Evolutionary conservation across 2,888 invertebrate species (phyloP), one percentile per base, ranked within the genome.

Genomic region (Conops quadrifasciatus): DNA sequence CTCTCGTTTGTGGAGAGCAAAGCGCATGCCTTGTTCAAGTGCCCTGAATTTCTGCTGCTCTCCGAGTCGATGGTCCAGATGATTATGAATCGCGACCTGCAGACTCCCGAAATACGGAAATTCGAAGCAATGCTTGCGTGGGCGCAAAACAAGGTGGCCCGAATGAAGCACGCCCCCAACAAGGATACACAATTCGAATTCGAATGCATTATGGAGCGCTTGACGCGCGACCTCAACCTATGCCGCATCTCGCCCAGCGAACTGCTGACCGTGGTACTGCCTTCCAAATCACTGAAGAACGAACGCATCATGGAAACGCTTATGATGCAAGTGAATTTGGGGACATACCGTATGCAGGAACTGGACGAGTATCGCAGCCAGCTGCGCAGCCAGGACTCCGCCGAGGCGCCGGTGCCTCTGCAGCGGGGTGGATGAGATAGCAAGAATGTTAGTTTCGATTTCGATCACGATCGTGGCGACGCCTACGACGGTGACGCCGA

Each of bases 21-120:
- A 80, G 94, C 95, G 11, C 92, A 92, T 79, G 92, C 93, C 78
- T 88, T 96, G 70, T 96, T 96, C 86, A 92, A 93, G 81, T 92
- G 92, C 67, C 87, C 91, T 1, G 95, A 96, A 82, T 96, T 95
- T 83, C 88, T 96, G 11, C 92, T 92, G 76, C 89, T 96, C 53
- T 96, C 95, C 76, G 96, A 96, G 83, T 96, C 96, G 4, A 95
- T 96, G 95, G 95, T 96, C 24, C 94, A 95, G 83, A 94, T 94
- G 93, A 94, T 95, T 77, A 94, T 95, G 94, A 92, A 92, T 85
- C 91, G 96, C n/a, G 94, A 93, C 82, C 89, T 96, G 75, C 94
- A 95, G 81, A 93, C 96, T 64, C 91, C 93, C 0, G 96, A 96
- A 85, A 93, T 96, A 51, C 89, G 92, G 67, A 96, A 96, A 85